Evolutionary conservation across 2,797 vertebrate species (phyloP), one percentile per base, ranked within the genome.

Genomic region (Ceryle rudis): DNA sequence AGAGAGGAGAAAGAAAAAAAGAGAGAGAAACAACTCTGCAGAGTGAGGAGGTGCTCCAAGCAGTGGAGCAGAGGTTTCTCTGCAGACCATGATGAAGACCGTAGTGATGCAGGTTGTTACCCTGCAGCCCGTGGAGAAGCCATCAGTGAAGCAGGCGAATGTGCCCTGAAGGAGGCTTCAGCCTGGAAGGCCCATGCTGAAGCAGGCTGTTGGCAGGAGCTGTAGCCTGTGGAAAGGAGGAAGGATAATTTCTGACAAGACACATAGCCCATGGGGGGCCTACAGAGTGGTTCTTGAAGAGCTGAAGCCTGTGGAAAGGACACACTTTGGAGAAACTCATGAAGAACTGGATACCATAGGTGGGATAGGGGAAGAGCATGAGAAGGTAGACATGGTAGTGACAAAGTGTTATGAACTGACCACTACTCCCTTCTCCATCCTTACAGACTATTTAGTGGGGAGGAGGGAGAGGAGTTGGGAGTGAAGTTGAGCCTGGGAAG

Each of bases 371-470:
- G 6, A 84, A 65, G 20, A 42, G 15, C 2, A 2, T 23, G 23
- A 94, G 28, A 49, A 52, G 11, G 41, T 65, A 78, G 71, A 19
- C 57, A 22, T 9, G 8, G 8, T 26, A 79, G 31, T 62, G 31
- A 42, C 0, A 0, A 72, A 67, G 17, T 13, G 28, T 39, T 52
- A 58, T 7, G 19, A 58, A 54, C 14, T 18, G 17, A n/a, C 8
- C 6, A 4, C 8, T 21, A 14, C 4, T 5, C 6, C 20, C 4
- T 39, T 52, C 33, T 15, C 29, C 51, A 39, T 61, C 4, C 0
- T 21, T 26, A 33, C 49, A 42, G 8, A 35, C 25, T 0, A 0
- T 13, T 81, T 20, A 23, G 17, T 1, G 12, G 4, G 19, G 19
- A 88, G 8, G 18, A 62, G 15, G 19, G 11, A 17, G 65, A 61